These are phyloP conservation scores for Varanus salvator DNA, from an alignment of 2,113 vertebrate genomes.

Conservation along the genomic window DNA sequence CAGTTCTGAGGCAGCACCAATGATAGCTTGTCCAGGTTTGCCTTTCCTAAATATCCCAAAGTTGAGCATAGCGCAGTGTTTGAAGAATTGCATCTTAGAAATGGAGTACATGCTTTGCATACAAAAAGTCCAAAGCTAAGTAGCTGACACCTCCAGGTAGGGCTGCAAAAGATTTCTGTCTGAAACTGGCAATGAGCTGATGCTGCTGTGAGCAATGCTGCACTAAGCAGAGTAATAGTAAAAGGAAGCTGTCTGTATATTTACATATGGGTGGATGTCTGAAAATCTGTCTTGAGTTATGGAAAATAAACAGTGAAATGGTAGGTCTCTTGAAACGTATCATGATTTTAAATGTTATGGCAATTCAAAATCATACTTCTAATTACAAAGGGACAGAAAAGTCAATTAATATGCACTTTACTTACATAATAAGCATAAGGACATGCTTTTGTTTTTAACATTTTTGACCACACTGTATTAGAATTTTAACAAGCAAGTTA, in stretches of 20 bases:
- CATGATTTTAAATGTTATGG: background rate
- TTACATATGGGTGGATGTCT: background rate
- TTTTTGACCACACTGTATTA: background rate
- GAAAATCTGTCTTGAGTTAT: background rate
- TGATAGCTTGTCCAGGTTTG: background rate
- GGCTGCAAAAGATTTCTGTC: background rate
- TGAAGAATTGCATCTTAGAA: background rate
- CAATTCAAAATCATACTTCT: background rate
- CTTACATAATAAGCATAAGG: background rate
- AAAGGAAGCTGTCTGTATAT: background rate
- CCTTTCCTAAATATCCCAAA: background rate
- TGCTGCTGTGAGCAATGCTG: background rate
- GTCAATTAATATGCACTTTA: background rate
- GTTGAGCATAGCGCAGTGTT: background rate
- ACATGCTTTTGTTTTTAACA: background rate
- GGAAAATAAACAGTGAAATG: background rate
- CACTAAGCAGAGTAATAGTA: background rate
- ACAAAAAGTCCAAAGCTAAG: background rate
- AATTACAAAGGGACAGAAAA: background rate
- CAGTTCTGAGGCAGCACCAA: constrained; percentile 29
- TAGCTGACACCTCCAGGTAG: background rate
- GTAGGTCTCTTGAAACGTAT: background rate
- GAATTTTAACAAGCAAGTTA: background rate
- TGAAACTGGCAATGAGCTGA: background rate
- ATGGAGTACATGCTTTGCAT: background rate